phyloP scores from a whole-genome alignment of 2,113 vertebrate species.

The Ciconia boyciana region DNA sequence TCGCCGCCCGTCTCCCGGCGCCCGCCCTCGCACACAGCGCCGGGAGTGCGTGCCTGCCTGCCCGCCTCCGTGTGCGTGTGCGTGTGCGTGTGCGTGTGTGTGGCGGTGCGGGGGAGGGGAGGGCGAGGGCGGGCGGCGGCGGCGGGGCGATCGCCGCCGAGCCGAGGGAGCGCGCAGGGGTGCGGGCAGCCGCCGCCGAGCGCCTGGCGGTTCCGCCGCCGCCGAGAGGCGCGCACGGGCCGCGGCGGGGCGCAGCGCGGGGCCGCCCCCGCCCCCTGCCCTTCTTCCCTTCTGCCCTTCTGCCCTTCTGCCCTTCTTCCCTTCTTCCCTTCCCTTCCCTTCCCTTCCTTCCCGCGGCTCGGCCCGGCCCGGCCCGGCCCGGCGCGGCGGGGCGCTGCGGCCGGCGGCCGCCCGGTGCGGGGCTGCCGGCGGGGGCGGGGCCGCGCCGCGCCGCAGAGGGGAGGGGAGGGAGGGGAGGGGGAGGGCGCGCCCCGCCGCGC shows the following conservation, averaged over 20 bases:
- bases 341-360: too few relatives aligned
- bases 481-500: not conserved
- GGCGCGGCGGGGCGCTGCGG: constrained; percentile 83
- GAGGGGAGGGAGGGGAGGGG: not conserved
- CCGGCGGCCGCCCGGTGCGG: not conserved
- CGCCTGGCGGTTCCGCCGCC: constrained; percentile 76
- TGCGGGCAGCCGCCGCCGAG: constrained; percentile 89
- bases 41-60: too few relatives aligned
- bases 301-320: not conserved
- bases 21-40: too few relatives aligned
- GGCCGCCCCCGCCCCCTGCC: constrained; percentile 22
- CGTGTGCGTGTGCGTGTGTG: not conserved
- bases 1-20: too few relatives aligned
- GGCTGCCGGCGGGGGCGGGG: not conserved
- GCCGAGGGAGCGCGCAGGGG: constrained; percentile 79
- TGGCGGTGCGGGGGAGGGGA: constrained; percentile 24
- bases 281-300: too few relatives aligned
- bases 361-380: not conserved
- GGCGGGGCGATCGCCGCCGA: constrained; percentile 80
- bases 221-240: constrained; percentile 77
- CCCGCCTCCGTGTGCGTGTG: too few relatives aligned
- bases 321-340: too few relatives aligned
- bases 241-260: not conserved
- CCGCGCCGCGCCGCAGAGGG: not conserved
- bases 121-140: not conserved